phyloP scores from a whole-genome alignment of 2,113 vertebrate genomes.

The Coracopsis vasa region DNA sequence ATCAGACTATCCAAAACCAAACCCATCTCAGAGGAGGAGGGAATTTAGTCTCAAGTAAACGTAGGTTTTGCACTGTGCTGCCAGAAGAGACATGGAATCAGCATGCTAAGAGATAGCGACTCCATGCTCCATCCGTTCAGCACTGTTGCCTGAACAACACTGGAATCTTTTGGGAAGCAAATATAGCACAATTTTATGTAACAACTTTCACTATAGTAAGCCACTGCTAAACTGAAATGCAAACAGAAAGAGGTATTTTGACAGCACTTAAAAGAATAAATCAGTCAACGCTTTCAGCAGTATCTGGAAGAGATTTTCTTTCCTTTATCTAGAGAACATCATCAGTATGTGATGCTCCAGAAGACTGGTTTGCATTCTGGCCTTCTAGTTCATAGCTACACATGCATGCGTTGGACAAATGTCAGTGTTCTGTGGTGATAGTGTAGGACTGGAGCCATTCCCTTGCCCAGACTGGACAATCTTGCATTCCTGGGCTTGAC shows the following conservation, averaged over 20 bases:
- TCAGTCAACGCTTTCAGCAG: background rate
- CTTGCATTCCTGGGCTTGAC: background rate
- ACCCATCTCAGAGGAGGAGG: background rate
- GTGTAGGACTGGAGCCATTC: fast-evolving
- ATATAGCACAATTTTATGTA: background rate
- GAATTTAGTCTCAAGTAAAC: background rate
- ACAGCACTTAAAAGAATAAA: background rate
- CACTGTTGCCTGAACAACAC: background rate
- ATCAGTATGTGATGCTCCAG: background rate
- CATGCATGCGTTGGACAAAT: background rate
- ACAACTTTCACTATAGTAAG: background rate
- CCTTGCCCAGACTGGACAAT: background rate
- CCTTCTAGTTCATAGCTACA: background rate
- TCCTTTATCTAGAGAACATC: background rate
- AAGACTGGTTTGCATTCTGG: background rate
- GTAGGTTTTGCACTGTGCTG: background rate
- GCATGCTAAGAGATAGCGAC: background rate
- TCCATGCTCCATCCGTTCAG: background rate
- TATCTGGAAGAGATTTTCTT: background rate
- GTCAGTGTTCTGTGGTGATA: background rate
- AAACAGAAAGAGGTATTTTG: background rate
- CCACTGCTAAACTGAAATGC: background rate
- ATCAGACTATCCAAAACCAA: background rate
- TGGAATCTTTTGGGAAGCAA: background rate
- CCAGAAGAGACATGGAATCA: background rate